Evolutionary conservation across 2,113 vertebrate species (phyloP).

Genomic region (Scortum barcoo): DNA sequence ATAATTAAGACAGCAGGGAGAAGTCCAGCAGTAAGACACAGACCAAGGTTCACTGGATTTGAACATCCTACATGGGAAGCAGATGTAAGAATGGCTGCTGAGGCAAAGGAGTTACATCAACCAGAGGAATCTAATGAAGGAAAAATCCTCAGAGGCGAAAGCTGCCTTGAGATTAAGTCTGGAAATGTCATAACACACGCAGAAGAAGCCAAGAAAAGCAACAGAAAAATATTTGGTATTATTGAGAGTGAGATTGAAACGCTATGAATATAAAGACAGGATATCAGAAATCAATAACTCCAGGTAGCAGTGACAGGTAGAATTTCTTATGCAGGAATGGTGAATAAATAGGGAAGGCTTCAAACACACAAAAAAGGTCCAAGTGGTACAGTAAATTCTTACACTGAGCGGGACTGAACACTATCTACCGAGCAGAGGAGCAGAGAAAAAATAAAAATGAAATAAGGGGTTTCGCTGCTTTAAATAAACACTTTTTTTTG

Average conservation of each 20-base stretch:
- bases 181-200: neutral
- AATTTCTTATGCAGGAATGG: slow-evolving; percentile 8
- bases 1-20: slow-evolving; percentile 47
- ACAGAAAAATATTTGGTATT: slow-evolving; percentile 1
- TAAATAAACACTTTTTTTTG: slow-evolving; percentile 6
- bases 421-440: neutral
- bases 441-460: neutral
- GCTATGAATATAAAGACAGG: slow-evolving; percentile 14
- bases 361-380: slow-evolving; percentile 20
- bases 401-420: neutral
- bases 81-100: slow-evolving; percentile 9
- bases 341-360: slow-evolving; percentile 44
- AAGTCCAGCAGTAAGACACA: slow-evolving; percentile 24
- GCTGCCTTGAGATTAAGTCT: slow-evolving; percentile 12
- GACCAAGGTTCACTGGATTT: slow-evolving; percentile 34
- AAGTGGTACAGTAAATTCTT: slow-evolving; percentile 26
- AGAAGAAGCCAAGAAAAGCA: neutral
- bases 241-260: slow-evolving; percentile 5
- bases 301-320: slow-evolving; percentile 17
- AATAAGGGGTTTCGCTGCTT: neutral
- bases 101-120: slow-evolving; percentile 31
- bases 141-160: slow-evolving; percentile 6
- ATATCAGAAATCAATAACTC: slow-evolving; percentile 36
- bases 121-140: slow-evolving; percentile 4
- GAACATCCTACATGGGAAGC: neutral